Evolutionary conservation across 2,113 vertebrate genomes (phyloP), one percentile per base, ranked within the genome.

Genomic region (Nesogale talazaci): DNA sequence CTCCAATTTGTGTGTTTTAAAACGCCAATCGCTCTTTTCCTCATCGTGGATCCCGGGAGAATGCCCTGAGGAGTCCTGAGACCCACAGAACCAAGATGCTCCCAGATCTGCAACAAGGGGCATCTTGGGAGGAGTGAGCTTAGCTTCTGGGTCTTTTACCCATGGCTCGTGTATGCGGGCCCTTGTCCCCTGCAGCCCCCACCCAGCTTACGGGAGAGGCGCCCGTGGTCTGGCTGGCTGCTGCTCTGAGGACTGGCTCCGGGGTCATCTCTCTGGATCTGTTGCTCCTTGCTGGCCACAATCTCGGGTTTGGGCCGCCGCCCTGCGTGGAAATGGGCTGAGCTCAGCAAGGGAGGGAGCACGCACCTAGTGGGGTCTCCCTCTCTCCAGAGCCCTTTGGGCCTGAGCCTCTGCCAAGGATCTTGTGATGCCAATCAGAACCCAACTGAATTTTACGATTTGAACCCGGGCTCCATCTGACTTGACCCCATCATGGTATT

Each of bases 301-400:
- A 98, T 98, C 92, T 98, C 98, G 4, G 98, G 98, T 91, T 98
- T 98, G 29, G 98, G 98, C 57, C 98, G 94, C 63, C 98, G 98
- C 57, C 98, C 98, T 98, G 94, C 17, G 40, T 79, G 85, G 88
- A 95, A 83, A 93, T 83, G 65, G 94, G 56, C 65, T 81, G 79
- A 20, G 27, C 59, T 97, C 70, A 97, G 91, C 29, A 91, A 90
- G 52, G 34, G 0, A 72, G 23, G 40, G 15, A 31, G 42, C 0
- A 0, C 3, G n/a, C 1, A 0, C 16, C 15, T n/a, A n/a, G n/a
- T n/a, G n/a, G 20, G 25, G 19, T 77, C 14, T 87, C 57, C 70
- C 25, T 75, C 27, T 57, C 29, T 31, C 29, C 31, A 52, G 23
- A 77, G 29, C 40, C 3, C 34, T 79, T 82, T 77, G 38, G 52